Conservation (phyloP, 2,888 invertebrate genomes). For the Euplexia lucipara region DNA sequence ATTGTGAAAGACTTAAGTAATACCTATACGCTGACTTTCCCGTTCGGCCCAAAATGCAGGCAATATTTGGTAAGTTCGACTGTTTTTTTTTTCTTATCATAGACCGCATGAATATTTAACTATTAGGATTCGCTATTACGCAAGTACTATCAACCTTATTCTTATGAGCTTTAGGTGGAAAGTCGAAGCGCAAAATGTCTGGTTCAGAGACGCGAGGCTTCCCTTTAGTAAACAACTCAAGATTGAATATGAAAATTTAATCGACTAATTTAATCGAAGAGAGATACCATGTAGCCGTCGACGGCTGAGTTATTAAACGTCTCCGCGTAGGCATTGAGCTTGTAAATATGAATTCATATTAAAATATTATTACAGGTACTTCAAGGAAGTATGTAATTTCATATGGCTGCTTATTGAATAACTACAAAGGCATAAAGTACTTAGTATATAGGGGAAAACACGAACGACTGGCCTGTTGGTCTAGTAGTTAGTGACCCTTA, state of each 20-base stretch:
- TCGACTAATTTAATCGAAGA: constrained; percentile 93
- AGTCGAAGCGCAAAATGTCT: constrained; percentile 51
- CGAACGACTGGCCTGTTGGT: no score
- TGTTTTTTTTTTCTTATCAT: constrained; percentile 72
- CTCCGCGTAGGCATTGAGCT: constrained; percentile 60
- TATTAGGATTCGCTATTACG: constrained; percentile 8
- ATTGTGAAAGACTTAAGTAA: constrained; percentile 2
- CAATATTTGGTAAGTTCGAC: constrained; percentile 68
- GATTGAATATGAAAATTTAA: constrained; percentile 96
- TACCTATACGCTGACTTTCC: constrained; percentile 4
- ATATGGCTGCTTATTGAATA: no score
- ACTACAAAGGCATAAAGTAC: no score
- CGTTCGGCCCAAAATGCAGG: constrained; percentile 37
- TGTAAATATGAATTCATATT: constrained; percentile 67
- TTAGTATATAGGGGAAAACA: no score
- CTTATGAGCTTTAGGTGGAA: constrained; percentile 44
- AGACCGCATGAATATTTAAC: constrained; percentile 76
- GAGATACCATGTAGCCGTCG: constrained; percentile 77
- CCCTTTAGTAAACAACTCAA: constrained; percentile 93
- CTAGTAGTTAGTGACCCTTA: no score
- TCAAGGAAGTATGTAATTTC: constrained; percentile 9
- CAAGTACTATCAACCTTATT: constrained; percentile 52
- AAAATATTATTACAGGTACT: constrained; percentile 26
- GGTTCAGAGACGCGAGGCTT: constrained; percentile 75
- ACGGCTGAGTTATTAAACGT: constrained; percentile 77